Conservation (phyloP, 1,140 invertebrate genomes). For the Leptopilina boulardi region DNA sequence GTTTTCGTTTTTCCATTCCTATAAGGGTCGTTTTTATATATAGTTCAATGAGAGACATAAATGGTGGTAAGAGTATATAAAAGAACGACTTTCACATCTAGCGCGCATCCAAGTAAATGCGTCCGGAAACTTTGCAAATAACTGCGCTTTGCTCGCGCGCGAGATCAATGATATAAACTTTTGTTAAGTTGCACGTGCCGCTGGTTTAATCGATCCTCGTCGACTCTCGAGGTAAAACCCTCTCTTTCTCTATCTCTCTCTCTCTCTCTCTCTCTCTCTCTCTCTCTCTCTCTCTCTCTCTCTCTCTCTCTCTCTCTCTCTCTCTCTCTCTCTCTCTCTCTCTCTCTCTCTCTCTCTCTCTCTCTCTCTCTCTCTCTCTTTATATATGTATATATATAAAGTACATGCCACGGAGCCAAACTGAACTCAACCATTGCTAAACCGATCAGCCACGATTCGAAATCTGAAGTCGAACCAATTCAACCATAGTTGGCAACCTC, state of each 20-base stretch:
- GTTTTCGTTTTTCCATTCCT: conserved; percentile 7
- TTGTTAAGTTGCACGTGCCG: conserved; percentile 55
- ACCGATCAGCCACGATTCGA: conserved; percentile 60
- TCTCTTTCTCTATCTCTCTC: no score
- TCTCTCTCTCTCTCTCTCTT: no score
- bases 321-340: no score
- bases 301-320: no score
- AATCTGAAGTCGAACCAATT: conserved; percentile 57
- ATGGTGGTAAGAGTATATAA: conserved; percentile 43
- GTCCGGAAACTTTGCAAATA: conserved; percentile 55
- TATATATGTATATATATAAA: conserved; percentile 44
- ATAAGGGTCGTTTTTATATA: not conserved
- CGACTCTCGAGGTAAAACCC: conserved; percentile 46
- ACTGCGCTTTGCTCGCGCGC: conserved; percentile 40
- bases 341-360: no score
- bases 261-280: no score
- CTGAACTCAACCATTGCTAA: conserved; percentile 54
- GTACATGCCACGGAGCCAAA: conserved; percentile 44
- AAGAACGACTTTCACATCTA: conserved; percentile 36
- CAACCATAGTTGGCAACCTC: conserved; percentile 67
- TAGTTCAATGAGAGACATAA: conserved; percentile 38
- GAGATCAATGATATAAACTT: conserved; percentile 60
- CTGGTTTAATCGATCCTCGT: conserved; percentile 53
- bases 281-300: no score
- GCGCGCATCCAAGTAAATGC: conserved; percentile 45